Conservation (phyloP, 2,113 vertebrate genomes). For the Rissa tridactyla region DNA sequence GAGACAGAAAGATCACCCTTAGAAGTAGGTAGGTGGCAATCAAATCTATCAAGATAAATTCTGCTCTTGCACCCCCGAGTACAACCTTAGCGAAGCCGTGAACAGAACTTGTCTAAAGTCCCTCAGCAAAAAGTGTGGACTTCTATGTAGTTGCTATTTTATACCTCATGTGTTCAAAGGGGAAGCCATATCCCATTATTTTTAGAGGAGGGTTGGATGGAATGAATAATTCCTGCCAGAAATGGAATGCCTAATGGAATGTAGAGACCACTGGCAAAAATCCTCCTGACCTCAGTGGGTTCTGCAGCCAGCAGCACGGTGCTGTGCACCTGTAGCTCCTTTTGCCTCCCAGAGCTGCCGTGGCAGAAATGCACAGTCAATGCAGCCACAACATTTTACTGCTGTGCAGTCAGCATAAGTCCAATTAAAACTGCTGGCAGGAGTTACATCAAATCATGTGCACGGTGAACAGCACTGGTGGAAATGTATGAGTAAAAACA, state of each 20-base stretch:
- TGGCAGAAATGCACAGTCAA: neutral
- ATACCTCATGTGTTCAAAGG: neutral
- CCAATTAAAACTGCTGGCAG: neutral
- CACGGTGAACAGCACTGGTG: neutral
- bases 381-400: neutral
- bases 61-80: neutral
- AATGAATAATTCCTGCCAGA: neutral
- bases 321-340: accelerated
- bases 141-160: accelerated
- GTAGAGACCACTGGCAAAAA: neutral
- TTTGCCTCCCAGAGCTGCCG: neutral
- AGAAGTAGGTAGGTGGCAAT: neutral
- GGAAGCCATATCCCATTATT: neutral
- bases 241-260: neutral
- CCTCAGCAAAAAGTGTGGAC: neutral
- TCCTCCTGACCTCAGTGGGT: neutral
- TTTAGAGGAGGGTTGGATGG: neutral
- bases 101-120: neutral
- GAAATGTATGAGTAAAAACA: neutral
- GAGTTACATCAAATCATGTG: neutral
- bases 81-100: neutral
- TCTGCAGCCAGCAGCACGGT: neutral
- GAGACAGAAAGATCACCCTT: neutral
- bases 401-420: neutral
- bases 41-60: neutral